Evolutionary conservation across 2,113 vertebrate species (phyloP).

Genomic region (Polyodon spathula): DNA sequence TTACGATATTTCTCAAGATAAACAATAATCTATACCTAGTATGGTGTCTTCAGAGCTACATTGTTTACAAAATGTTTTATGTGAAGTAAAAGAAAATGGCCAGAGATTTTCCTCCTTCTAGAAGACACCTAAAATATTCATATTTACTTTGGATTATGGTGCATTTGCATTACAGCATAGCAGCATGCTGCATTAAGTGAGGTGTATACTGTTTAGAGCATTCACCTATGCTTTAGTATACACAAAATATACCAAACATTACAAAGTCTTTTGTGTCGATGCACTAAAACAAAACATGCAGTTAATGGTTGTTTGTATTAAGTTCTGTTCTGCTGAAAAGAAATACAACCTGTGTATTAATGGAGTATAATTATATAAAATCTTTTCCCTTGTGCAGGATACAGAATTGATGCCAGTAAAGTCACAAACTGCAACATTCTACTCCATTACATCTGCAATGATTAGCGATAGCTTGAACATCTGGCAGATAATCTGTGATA

Average conservation of each 20-base stretch:
- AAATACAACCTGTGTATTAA: constrained; percentile 89
- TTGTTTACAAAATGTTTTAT: too few relatives aligned
- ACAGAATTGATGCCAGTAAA: constrained; percentile 90
- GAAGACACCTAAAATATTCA: too few relatives aligned
- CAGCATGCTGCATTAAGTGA: not conserved
- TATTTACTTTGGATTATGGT: too few relatives aligned
- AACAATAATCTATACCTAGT: too few relatives aligned
- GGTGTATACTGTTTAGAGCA: not conserved
- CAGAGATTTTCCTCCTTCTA: too few relatives aligned
- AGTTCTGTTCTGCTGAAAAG: constrained; percentile 78
- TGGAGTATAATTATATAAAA: constrained; percentile 94
- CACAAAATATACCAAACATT: constrained; percentile 1
- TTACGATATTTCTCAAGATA: too few relatives aligned
- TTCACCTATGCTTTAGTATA: not conserved
- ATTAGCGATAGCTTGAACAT: constrained; percentile 94
- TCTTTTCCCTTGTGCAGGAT: constrained; percentile 87
- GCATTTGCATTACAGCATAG: too few relatives aligned
- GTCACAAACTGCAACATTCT: constrained; percentile 95
- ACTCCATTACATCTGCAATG: constrained; percentile 98
- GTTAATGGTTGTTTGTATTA: constrained; percentile 79
- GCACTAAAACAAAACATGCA: constrained; percentile 62
- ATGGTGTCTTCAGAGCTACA: too few relatives aligned
- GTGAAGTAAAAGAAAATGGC: too few relatives aligned
- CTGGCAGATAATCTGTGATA: constrained; percentile 90
- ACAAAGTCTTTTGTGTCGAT: constrained; percentile 1